Percentiles rank a stretch among this genome's conserved stretches.
These are phyloP conservation scores for Cacoxenus indagator DNA, from an alignment of 2,888 invertebrate genomes.

Conservation along the genomic window DNA sequence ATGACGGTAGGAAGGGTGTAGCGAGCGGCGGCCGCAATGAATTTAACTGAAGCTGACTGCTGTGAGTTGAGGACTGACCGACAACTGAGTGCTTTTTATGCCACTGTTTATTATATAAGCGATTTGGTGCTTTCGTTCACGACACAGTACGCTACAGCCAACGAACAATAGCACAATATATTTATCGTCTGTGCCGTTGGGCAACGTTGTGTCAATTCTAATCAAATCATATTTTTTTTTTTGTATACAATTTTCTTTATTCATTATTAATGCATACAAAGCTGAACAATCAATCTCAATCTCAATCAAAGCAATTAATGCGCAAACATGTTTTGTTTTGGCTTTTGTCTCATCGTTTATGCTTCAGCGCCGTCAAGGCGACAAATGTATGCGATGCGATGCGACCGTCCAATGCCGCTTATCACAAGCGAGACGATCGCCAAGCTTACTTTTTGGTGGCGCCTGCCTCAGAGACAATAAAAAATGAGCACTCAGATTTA, in stretches of 20 bases:
- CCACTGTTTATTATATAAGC: no score
- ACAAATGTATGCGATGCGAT: neutral
- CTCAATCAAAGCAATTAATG: slow-evolving; percentile 44
- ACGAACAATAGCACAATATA: no score
- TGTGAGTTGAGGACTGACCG: no score
- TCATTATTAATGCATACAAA: slow-evolving; percentile 15
- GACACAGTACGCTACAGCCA: no score
- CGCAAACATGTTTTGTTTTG: neutral
- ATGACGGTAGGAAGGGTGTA: no score
- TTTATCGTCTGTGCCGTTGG: no score
- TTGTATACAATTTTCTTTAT: neutral
- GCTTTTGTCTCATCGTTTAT: neutral
- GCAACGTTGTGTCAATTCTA: neutral
- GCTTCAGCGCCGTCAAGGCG: neutral
- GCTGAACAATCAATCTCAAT: slow-evolving; percentile 43
- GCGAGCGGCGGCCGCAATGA: no score
- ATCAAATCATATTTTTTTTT: neutral
- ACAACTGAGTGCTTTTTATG: no score
- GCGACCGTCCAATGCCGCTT: neutral
- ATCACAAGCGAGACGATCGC: neutral
- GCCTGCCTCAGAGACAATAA: neutral
- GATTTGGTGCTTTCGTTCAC: no score
- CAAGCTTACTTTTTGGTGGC: neutral
- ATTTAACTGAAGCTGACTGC: no score
- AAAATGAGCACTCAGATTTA: neutral